Conservation (phyloP, 2,888 invertebrate genomes). For the Chymomyza caudatula region DNA sequence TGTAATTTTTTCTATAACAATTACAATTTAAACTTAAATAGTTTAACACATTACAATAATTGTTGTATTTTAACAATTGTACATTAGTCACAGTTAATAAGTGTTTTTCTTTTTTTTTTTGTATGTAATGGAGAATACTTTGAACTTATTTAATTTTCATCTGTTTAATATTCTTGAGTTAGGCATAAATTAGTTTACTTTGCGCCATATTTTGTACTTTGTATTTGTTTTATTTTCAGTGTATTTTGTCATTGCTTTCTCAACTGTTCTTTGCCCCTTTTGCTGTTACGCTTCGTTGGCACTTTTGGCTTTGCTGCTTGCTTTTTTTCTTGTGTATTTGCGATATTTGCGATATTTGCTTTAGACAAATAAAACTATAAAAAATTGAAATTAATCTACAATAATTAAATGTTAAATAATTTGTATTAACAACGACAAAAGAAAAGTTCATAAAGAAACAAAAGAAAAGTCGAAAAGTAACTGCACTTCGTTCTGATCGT, state of each 20-base stretch:
- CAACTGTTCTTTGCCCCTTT: neutral
- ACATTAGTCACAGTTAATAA: neutral
- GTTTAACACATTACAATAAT: neutral
- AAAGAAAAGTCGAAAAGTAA: slow-evolving; percentile 29
- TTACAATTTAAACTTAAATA: neutral
- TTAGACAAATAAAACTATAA: too few species aligned
- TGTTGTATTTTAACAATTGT: too few species aligned
- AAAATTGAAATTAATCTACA: too few species aligned
- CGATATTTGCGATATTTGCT: too few species aligned
- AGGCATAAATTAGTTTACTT: neutral
- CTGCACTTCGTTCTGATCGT: slow-evolving; percentile 49
- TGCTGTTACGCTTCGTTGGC: slow-evolving; percentile 29
- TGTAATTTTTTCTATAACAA: neutral
- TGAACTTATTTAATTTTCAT: neutral
- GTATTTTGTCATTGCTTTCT: slow-evolving; percentile 11
- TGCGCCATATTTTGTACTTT: neutral
- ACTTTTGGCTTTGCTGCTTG: slow-evolving; percentile 5
- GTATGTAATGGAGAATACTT: neutral
- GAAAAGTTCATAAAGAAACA: neutral
- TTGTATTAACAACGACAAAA: slow-evolving; percentile 40
- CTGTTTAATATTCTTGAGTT: neutral
- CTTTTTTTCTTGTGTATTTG: slow-evolving; percentile 24
- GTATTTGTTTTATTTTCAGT: neutral
- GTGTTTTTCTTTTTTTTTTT: too few species aligned
- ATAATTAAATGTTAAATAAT: slow-evolving; percentile 35